Conservation (phyloP, 2,113 vertebrate species). For the Lophius piscatorius region DNA sequence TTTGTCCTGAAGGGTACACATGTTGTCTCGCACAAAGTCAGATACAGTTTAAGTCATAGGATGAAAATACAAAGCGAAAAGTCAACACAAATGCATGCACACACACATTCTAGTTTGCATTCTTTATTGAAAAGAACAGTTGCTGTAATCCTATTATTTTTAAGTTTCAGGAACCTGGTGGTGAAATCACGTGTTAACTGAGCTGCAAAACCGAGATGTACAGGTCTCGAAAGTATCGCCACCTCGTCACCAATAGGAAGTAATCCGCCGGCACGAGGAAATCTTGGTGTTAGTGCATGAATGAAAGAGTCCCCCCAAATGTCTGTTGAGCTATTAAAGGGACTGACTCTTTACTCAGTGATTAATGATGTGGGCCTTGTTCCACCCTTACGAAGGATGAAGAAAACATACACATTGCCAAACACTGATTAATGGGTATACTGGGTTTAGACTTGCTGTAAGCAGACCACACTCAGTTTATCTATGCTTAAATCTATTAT, state of each 20-base stretch:
- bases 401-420: conserved; percentile 1
- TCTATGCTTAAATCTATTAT: conserved; percentile 14
- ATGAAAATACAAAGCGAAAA: conserved; percentile 22
- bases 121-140: conserved; percentile 8
- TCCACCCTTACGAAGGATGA: conserved; percentile 38
- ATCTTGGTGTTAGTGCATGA: no score
- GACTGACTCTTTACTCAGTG: conserved; percentile 1
- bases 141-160: no score
- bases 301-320: no score
- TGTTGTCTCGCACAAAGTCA: conserved; percentile 44
- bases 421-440: conserved; percentile 9
- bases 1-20: conserved; percentile 41
- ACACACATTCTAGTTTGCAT: conserved; percentile 6
- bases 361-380: conserved; percentile 21
- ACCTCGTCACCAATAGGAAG: no score
- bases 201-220: no score
- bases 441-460: conserved; percentile 1
- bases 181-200: no score
- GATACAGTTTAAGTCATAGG: conserved; percentile 47
- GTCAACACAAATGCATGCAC: not conserved
- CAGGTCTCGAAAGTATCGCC: not conserved
- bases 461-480: conserved; percentile 6
- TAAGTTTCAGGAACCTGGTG: conserved; percentile 3
- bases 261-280: no score
- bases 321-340: not conserved